These are phyloP conservation scores for Leptothorax acervorum DNA, from an alignment of 2,888 invertebrate genomes.

Conservation along the genomic window DNA sequence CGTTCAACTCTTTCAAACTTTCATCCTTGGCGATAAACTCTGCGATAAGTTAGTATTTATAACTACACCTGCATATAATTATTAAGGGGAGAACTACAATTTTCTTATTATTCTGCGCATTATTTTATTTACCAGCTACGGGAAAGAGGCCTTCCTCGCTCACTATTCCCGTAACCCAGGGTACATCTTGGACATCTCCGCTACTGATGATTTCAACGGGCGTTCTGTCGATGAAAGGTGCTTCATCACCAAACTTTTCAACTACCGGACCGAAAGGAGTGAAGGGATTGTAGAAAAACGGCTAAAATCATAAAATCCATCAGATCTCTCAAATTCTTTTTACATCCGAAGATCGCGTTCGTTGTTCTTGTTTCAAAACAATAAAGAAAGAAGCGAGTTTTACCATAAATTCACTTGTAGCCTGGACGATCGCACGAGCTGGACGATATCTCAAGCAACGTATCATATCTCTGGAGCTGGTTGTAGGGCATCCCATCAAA, in stretches of 20 bases:
- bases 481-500: conserved; percentile 88
- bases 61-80: not conserved
- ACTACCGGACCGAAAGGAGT: conserved; percentile 91
- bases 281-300: conserved; percentile 88
- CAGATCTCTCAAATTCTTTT: conserved; percentile 83
- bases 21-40: conserved; percentile 85
- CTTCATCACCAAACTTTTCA: conserved; percentile 87
- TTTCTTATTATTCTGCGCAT: not conserved
- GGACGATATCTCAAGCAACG: conserved; percentile 89
- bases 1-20: conserved; percentile 86
- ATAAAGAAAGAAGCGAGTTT: not conserved
- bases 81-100: not conserved
- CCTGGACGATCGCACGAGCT: conserved; percentile 88
- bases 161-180: conserved; percentile 90
- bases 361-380: not conserved
- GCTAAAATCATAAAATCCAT: conserved; percentile 75
- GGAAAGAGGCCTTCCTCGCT: conserved; percentile 92
- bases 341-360: not conserved
- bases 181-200: conserved; percentile 89
- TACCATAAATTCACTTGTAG: conserved; percentile 88
- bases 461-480: conserved; percentile 87
- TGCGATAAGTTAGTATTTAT: conserved; percentile 80
- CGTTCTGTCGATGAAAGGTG: conserved; percentile 89
- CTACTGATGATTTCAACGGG: conserved; percentile 88
- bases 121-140: conserved; percentile 88